These are phyloP conservation scores for Parasteatoda tepidariorum DNA, from an alignment of 1,140 invertebrate species.

Conservation along the genomic window DNA sequence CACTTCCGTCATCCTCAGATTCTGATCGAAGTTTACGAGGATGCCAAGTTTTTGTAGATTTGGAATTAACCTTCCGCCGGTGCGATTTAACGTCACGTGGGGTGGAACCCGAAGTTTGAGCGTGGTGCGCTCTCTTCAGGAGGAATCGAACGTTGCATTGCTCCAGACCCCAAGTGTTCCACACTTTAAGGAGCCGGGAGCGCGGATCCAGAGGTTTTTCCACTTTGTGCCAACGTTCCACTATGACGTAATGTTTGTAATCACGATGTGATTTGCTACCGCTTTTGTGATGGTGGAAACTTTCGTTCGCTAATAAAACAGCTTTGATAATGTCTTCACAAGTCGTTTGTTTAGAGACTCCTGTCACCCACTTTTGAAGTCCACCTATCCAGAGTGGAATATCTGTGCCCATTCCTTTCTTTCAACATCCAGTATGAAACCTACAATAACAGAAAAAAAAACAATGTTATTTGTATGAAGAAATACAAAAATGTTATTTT, in stretches of 20 bases:
- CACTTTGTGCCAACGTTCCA: slow-evolving; percentile 73
- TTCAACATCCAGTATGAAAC: slow-evolving; percentile 44
- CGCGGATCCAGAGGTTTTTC: slow-evolving; percentile 78
- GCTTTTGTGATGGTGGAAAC: slow-evolving; percentile 20
- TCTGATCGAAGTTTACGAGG: slow-evolving; percentile 55
- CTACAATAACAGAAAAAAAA: neutral
- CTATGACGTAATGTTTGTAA: slow-evolving; percentile 72
- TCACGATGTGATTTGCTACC: slow-evolving; percentile 5
- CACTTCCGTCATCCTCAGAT: slow-evolving; percentile 45
- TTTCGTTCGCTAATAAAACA: slow-evolving; percentile 71
- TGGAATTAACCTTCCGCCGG: slow-evolving; percentile 28
- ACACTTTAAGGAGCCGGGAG: slow-evolving; percentile 79
- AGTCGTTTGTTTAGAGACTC: slow-evolving; percentile 79
- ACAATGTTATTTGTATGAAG: neutral
- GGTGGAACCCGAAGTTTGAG: slow-evolving; percentile 47
- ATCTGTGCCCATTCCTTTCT: slow-evolving; percentile 69
- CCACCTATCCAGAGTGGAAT: slow-evolving; percentile 83
- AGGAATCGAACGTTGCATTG: slow-evolving; percentile 75
- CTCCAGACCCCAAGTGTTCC: slow-evolving; percentile 80
- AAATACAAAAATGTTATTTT: too few relatives aligned
- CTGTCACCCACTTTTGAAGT: slow-evolving; percentile 82
- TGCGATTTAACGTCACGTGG: slow-evolving; percentile 57
- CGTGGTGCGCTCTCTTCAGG: slow-evolving; percentile 67
- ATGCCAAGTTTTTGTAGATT: slow-evolving; percentile 46
- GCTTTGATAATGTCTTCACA: slow-evolving; percentile 82